Base-by-base conservation (phyloP, 1,140 invertebrate genomes). In the Andrena cerasifolii region DNA sequence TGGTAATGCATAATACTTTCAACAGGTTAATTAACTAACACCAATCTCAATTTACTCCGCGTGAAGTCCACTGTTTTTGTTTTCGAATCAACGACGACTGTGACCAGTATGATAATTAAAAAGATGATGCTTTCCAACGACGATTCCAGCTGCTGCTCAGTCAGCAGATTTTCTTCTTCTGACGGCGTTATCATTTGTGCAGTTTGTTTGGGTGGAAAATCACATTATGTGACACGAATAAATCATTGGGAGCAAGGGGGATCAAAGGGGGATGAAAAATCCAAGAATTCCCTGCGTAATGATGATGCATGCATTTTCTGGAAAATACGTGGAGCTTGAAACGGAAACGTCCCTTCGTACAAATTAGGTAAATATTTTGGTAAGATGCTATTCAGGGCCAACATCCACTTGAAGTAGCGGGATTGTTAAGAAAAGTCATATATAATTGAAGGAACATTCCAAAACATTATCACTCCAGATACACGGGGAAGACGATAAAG, bases 21-120 rank as follows among this genome's bases (percentile, higher is more conserved):
- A 26, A 12, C 43, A 5, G 28, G 54, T 77, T 72, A 84, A 80
- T 79, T 51, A 78, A 81, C 21, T 67, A 75, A 47, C 21, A 58
- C 14, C 7, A 40, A 16, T 8, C 63, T 28, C 54, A 68, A n/a
- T 73, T 21, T 40, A 78, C 49, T 68, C 28, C 56, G 56, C 21
- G 78, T 81, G 62, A 86, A 54, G 85, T 86, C 85, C 81, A 86
- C 85, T 86, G 85, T 86, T 86, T 82, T 56, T 40, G 26, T 18
- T 51, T 7, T 16, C 21, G 21, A 51, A 58, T 43, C 7, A 6
- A 40, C n/a, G n/a, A 59, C 2, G 53, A 61, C 33, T 58, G 59
- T 24, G n/a, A 63, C 1, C 8, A 58, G 33, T 16, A 21, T 3
- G 16, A 18, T n/a, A 24, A n/a, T 12, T 0, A 18, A 66, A 16